Evolutionary conservation across 2,797 vertebrate genomes (phyloP).

Genomic region (Phataginus tetradactyla): DNA sequence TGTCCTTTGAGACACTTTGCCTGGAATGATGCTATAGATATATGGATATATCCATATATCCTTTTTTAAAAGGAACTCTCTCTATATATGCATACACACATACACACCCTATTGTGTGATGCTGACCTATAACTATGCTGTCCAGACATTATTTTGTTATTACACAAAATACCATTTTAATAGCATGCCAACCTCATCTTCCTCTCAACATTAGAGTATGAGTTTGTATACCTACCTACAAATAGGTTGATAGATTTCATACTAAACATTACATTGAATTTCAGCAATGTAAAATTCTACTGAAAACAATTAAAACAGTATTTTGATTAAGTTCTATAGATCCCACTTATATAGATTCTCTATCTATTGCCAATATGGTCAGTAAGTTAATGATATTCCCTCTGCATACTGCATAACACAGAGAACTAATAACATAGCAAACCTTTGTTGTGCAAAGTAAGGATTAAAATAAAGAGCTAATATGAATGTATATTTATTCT

Average conservation of each 20-base stretch:
- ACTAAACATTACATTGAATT: background rate
- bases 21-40: background rate
- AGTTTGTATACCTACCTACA: background rate
- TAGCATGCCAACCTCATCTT: background rate
- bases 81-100: background rate
- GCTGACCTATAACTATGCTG: background rate
- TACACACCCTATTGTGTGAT: background rate
- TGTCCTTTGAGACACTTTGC: background rate
- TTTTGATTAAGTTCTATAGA: background rate
- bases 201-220: background rate
- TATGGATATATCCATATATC: background rate
- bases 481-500: slow-evolving; percentile 27
- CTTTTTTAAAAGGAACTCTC: too few species aligned
- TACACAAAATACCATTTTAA: background rate
- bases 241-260: background rate
- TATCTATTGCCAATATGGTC: background rate
- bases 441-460: background rate
- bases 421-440: background rate
- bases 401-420: background rate
- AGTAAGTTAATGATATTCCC: background rate
- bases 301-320: background rate
- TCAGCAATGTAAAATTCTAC: background rate
- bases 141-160: background rate
- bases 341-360: background rate
- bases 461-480: slow-evolving; percentile 33